Conservation (phyloP, 2,113 vertebrate genomes). For the Athene noctua region DNA sequence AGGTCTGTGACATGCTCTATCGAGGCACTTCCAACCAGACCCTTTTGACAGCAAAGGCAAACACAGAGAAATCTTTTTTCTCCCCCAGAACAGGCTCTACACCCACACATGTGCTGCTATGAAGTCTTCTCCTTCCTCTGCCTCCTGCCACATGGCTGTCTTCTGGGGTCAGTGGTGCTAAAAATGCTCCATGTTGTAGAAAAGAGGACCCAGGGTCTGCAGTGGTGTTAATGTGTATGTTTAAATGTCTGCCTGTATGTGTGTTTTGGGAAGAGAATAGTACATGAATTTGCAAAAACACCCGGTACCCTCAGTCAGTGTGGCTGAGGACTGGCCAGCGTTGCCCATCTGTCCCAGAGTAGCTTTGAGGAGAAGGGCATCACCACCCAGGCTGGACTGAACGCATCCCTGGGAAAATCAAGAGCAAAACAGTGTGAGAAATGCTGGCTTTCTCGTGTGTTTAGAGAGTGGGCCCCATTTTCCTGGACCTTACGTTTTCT, state of each 20-base stretch:
- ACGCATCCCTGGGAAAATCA: background rate
- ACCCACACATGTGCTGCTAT: background rate
- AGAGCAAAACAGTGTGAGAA: background rate
- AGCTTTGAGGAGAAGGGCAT: background rate
- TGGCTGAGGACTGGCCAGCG: background rate
- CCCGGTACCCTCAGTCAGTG: fast-evolving
- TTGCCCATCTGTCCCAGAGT: background rate
- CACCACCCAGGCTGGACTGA: background rate
- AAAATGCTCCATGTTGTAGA: background rate
- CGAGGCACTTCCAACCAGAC: background rate
- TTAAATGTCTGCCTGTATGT: background rate
- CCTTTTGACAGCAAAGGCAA: background rate
- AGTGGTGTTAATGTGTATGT: background rate
- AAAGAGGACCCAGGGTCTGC: background rate
- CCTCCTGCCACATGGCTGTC: background rate
- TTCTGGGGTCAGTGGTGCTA: background rate
- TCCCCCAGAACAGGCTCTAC: background rate
- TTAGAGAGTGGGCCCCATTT: background rate
- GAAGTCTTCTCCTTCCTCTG: background rate
- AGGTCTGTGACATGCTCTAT: background rate
- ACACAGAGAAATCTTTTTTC: background rate
- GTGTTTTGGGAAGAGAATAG: background rate
- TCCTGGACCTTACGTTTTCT: background rate
- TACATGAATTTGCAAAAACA: background rate
- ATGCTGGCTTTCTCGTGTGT: fast-evolving